Evolutionary conservation across 2,888 invertebrate species (phyloP).

Genomic region (Schrankia costaestrigalis): DNA sequence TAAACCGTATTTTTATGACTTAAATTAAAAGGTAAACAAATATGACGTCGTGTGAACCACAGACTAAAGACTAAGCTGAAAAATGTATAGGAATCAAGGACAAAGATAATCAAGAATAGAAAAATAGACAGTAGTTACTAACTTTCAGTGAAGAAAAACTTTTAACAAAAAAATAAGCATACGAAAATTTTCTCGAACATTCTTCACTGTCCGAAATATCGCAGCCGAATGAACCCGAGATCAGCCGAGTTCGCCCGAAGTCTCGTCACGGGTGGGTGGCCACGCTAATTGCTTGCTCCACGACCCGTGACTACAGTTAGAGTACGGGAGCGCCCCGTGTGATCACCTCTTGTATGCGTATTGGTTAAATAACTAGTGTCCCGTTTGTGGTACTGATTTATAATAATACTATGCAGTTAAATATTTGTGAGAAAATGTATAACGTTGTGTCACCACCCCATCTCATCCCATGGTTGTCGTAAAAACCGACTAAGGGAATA

Average conservation of each 20-base stretch:
- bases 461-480: too few species aligned
- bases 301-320: slow-evolving; percentile 62
- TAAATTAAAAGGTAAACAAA: too few species aligned
- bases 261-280: slow-evolving; percentile 63
- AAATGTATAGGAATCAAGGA: too few species aligned
- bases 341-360: slow-evolving; percentile 22
- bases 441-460: slow-evolving; percentile 1
- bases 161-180: too few species aligned
- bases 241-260: slow-evolving; percentile 38
- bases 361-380: slow-evolving; percentile 19
- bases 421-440: not conserved
- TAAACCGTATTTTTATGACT: too few species aligned
- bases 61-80: too few species aligned
- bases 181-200: too few species aligned
- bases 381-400: slow-evolving; percentile 16
- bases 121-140: too few species aligned
- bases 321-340: slow-evolving; percentile 38
- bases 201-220: slow-evolving; percentile 15
- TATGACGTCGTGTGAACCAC: too few species aligned
- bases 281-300: slow-evolving; percentile 53
- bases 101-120: too few species aligned
- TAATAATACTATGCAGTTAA: not conserved
- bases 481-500: too few species aligned
- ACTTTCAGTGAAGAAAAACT: too few species aligned
- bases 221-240: slow-evolving; percentile 27